Base-by-base conservation (phyloP, 2,797 vertebrate species). In the Cossypha niveicapilla region DNA sequence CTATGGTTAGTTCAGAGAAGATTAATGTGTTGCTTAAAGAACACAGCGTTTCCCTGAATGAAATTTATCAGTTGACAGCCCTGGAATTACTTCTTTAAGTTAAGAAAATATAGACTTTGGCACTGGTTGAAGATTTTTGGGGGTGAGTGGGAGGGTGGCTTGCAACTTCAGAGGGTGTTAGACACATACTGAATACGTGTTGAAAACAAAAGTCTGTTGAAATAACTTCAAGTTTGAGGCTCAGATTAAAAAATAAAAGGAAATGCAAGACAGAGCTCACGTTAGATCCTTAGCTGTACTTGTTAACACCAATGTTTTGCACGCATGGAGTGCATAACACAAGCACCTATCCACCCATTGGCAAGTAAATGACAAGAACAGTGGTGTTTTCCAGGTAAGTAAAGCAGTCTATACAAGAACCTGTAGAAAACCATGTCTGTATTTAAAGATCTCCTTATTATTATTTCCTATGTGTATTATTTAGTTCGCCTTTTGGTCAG, bases 131-230 rank as follows among this genome's bases (percentile, higher is more conserved):
- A 92, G 85, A 88, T 47, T 95, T 93, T 94, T 75, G 89, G 44
- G 82, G 83, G 56, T 76, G 56, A 82, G 86, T 92, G 79, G 75
- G 90, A 92, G 86, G 88, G 84, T 93, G 93, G 77, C 78, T 92
- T 94, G 87, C 83, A 90, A 74, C 83, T 96, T 86, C 81, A 91
- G 86, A 91, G 88, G 34, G 80, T 92, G 97, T 97, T 94, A 76
- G 94, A 70, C 86, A 79, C 41, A 65, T 76, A 16, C 22, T 70
- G 60, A 90, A 85, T 90, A 93, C 32, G 88, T 93, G 53, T 81
- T 95, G 93, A 94, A 97, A 97, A 95, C 73, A 96, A 94, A 96
- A 94, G 94, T 63, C 78, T 63, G 24, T 67, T 96, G 88, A 81
- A 84, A 81, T 82, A 91, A 76, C 41, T 75, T 57, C 25, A 86